phyloP scores from a whole-genome alignment of 1,140 invertebrate genomes.

The Linepithema humile region DNA sequence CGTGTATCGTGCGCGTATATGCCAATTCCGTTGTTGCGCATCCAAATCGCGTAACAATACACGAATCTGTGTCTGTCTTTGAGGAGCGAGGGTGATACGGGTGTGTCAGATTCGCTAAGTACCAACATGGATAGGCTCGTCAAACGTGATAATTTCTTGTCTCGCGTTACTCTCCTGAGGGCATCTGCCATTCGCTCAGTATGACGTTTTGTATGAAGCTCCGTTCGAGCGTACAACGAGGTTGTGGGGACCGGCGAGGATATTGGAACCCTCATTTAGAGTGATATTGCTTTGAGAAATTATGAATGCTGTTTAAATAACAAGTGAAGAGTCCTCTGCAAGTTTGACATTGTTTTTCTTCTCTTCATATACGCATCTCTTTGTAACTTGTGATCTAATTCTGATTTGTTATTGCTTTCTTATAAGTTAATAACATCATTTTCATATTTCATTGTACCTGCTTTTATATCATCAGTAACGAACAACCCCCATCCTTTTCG shows the following conservation, averaged over 20 bases:
- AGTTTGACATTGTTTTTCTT: not conserved
- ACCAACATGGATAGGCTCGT: conserved; percentile 57
- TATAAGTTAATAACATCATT: not conserved
- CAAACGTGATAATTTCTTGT: conserved; percentile 67
- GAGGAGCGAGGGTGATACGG: conserved; percentile 42
- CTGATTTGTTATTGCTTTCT: not conserved
- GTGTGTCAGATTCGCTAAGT: conserved; percentile 47
- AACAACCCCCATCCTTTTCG: not conserved
- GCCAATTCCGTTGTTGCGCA: not conserved
- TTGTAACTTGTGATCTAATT: not conserved
- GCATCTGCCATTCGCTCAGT: conserved; percentile 61
- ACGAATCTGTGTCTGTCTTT: conserved; percentile 9
- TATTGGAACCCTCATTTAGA: too few relatives aligned
- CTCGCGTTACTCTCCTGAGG: conserved; percentile 58
- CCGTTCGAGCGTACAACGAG: conserved; percentile 44
- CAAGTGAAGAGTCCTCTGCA: too few relatives aligned
- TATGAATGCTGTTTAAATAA: too few relatives aligned
- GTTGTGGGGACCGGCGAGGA: not conserved
- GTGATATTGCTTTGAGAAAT: not conserved
- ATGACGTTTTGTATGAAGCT: conserved; percentile 62
- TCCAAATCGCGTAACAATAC: not conserved
- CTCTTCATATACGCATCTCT: too few relatives aligned
- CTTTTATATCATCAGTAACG: not conserved
- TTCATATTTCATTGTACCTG: too few relatives aligned
- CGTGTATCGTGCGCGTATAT: not conserved